Base-by-base conservation (phyloP, 2,888 invertebrate species). In the Melanostoma scalare region DNA sequence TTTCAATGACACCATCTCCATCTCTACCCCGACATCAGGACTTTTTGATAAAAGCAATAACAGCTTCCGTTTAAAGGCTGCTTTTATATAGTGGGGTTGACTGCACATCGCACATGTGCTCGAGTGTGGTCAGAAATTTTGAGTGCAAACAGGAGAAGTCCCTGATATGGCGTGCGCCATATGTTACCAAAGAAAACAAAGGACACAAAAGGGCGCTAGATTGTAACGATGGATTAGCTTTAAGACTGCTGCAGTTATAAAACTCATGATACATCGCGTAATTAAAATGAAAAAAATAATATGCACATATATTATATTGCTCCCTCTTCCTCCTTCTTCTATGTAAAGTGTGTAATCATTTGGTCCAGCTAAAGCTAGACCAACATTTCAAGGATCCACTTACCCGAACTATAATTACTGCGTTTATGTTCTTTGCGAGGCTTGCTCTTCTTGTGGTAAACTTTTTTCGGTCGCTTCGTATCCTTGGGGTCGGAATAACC, bases 401-500 rank as follows among this genome's bases (percentile, higher is more conserved):
- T 84, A 91, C 91, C 91, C 87, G 91, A 91, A 87, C 89, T 90
- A 86, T 90, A 91, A 87, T 90, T 89, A 79, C 88, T 89, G 76
- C 88, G 89, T 79, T 89, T 90, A 78, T 89, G 89, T 9, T 87
- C 86, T 53, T 86, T 78, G 46, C 90, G 89, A 65, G 89, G 87
- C 63, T 90, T 90, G 75, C 87, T 88, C 86, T 90, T 90, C 86
- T 91, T 90, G 85, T 89, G 90, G 65, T 89, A 90, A 73, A 90
- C 89, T 87, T 90, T 90, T 87, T 90, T 90, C 87, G 90, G 89
- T 73, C 89, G 89, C 65, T 89, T 90, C 36, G 90, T 89, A 75
- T 91, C 91, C 86, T 91, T 91, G 38, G 91, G 91, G 87, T 91
- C 91, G 10, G 91, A 91, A 69, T 91, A 91, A 63, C 91, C 91